A percentile compares a stretch with the other conserved stretches of the same genome.
Conservation (phyloP, 2,888 invertebrate genomes). For the Phragmatobia fuliginosa region DNA sequence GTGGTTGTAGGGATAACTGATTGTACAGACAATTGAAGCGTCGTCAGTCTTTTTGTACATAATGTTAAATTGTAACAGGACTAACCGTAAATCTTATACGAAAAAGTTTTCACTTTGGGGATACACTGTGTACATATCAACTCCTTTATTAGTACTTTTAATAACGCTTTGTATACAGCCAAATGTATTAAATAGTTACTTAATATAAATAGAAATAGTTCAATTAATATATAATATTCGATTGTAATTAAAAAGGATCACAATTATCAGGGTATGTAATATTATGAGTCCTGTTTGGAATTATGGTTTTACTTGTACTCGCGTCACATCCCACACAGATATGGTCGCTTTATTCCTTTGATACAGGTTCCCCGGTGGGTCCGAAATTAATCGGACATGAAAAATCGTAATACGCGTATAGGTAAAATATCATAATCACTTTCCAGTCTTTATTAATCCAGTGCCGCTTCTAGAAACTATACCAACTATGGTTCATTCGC, state of each 20-base stretch:
- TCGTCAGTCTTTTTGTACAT: background rate
- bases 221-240: too few species aligned
- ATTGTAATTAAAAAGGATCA: background rate
- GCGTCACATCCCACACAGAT: background rate
- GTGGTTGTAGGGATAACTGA: background rate
- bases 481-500: background rate
- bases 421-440: background rate
- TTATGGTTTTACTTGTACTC: background rate
- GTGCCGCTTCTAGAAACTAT: background rate
- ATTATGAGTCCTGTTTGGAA: background rate
- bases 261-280: background rate
- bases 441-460: background rate
- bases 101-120: background rate
- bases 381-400: too few species aligned
- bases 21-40: background rate
- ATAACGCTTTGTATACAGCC: background rate
- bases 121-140: background rate
- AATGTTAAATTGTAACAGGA: background rate
- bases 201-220: too few species aligned
- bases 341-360: background rate
- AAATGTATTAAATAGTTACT: too few species aligned
- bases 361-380: too few species aligned
- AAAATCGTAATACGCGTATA: background rate
- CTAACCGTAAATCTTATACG: background rate
- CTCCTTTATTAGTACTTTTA: background rate